These are phyloP conservation scores for Rhynchophorus ferrugineus DNA, from an alignment of 1,140 invertebrate genomes.

Conservation along the genomic window DNA sequence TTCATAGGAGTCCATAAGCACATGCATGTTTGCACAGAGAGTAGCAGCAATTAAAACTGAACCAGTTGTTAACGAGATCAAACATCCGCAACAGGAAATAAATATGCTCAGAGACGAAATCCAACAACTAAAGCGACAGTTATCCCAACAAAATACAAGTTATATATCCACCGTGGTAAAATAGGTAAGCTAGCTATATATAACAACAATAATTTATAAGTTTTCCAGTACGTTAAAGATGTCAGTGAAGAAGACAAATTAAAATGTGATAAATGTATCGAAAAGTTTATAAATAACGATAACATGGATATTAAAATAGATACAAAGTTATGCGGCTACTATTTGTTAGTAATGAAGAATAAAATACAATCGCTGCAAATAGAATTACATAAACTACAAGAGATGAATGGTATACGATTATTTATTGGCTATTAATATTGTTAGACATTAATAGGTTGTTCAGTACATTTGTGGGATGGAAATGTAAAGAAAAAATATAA, in stretches of 20 bases:
- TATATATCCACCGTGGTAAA: neutral
- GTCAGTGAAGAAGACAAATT: neutral
- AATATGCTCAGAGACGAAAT: constrained; percentile 38
- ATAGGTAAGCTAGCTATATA: no score
- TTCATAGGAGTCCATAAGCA: constrained; percentile 55
- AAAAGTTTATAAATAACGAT: constrained; percentile 29
- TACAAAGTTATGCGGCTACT: neutral
- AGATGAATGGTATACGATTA: no score
- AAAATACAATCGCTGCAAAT: neutral
- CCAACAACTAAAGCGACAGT: constrained; percentile 19
- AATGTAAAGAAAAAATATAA: no score
- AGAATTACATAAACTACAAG: neutral
- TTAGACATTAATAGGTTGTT: no score
- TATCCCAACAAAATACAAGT: neutral
- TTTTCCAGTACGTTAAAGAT: constrained; percentile 1
- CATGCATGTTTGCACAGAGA: constrained; percentile 59
- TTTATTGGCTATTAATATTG: no score
- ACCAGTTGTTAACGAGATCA: constrained; percentile 46
- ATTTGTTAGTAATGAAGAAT: neutral
- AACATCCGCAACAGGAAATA: constrained; percentile 47
- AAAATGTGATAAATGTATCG: neutral
- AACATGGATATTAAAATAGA: no score
- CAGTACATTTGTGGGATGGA: no score
- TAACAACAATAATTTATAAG: neutral
- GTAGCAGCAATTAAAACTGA: constrained; percentile 57